These are phyloP conservation scores for Loris lydekkerianus DNA, from an alignment of 2,797 vertebrate species.

Conservation along the genomic window DNA sequence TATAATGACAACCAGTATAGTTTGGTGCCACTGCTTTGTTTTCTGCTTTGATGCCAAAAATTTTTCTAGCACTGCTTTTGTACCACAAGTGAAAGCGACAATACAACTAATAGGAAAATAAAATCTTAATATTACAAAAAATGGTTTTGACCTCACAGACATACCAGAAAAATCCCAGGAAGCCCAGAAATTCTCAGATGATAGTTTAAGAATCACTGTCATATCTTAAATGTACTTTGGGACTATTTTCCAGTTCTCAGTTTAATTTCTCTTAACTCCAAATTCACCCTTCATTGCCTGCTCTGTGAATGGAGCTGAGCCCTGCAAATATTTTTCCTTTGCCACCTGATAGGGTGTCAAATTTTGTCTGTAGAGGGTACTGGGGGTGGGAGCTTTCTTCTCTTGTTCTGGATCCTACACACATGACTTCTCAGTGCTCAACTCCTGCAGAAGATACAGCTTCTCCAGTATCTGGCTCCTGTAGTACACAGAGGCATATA, in stretches of 20 bases:
- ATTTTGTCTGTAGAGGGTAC: not conserved
- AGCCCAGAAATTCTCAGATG: not conserved
- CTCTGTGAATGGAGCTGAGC: not conserved
- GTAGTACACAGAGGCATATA: not conserved
- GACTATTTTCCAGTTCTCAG: not conserved
- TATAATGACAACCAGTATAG: not conserved
- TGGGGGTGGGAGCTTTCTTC: not conserved
- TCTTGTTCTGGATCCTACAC: not conserved
- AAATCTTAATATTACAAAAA: not conserved
- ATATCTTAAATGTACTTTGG: not conserved
- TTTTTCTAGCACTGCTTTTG: not conserved
- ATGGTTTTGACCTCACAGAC: not conserved
- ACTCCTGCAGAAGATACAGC: not conserved
- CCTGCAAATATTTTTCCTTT: not conserved
- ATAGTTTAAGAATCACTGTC: not conserved
- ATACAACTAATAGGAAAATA: not conserved
- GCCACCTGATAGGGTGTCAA: not conserved
- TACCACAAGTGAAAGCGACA: not conserved
- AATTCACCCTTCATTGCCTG: slow-evolving; percentile 29
- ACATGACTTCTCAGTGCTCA: not conserved
- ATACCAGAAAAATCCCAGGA: not conserved
- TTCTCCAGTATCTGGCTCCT: not conserved
- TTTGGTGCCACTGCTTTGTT: not conserved
- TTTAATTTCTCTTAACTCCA: not conserved
- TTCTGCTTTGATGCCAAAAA: not conserved